Evolutionary conservation across 2,113 vertebrate genomes (phyloP).

Genomic region (Macheiramphus alcinus): DNA sequence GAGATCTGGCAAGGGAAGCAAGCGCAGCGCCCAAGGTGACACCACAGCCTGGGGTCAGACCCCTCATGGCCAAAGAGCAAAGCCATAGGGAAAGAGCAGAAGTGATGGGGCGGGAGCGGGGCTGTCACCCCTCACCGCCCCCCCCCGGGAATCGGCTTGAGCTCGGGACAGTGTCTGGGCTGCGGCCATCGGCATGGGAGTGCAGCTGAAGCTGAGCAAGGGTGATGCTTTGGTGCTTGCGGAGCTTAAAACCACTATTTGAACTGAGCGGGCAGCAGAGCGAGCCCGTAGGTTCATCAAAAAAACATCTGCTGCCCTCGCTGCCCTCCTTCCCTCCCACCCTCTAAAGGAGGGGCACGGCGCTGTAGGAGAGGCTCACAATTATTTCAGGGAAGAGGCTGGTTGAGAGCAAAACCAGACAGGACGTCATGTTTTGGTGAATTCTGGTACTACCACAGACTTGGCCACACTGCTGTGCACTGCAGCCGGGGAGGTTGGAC

Average conservation of each 20-base stretch:
- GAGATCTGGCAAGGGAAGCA: neutral
- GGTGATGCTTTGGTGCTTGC: neutral
- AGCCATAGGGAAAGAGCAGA: neutral
- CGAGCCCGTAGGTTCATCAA: fast-evolving
- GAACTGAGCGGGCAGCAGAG: neutral
- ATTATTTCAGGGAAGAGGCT: neutral
- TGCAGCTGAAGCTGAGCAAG: too few species aligned
- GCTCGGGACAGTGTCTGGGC: fast-evolving
- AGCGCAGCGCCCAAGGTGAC: neutral
- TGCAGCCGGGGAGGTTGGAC: neutral
- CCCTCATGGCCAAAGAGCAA: fast-evolving
- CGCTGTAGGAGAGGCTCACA: neutral
- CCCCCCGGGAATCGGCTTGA: fast-evolving
- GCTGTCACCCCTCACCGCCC: fast-evolving
- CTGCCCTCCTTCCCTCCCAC: neutral
- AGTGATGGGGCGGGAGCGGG: fast-evolving
- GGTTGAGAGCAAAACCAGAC: neutral
- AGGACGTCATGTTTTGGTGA: neutral
- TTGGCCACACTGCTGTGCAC: neutral
- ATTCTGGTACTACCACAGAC: neutral
- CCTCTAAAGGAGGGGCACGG: neutral
- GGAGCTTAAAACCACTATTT: neutral
- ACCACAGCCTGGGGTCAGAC: fast-evolving
- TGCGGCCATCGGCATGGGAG: fast-evolving
- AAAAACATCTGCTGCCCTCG: fast-evolving